These are phyloP conservation scores for Alloscopus bannaensis DNA, from an alignment of 2,888 invertebrate genomes.

Conservation along the genomic window DNA sequence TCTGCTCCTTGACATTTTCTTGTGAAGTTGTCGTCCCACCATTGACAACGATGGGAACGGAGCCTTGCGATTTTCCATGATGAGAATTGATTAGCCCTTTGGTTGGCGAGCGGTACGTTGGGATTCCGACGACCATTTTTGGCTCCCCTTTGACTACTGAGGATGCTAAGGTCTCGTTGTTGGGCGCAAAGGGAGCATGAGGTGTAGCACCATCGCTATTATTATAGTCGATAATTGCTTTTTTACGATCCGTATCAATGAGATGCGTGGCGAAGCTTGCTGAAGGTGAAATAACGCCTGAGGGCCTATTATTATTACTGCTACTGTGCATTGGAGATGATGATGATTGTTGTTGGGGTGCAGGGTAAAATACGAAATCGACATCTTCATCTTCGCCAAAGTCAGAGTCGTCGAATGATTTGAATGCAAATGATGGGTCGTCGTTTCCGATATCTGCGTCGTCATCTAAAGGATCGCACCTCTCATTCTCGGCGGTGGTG, in stretches of 20 bases:
- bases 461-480: constrained; percentile 64
- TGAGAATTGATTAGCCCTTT: constrained; percentile 47
- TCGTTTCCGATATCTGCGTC: constrained; percentile 54
- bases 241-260: constrained; percentile 54
- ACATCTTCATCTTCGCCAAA: constrained; percentile 66
- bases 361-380: constrained; percentile 67
- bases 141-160: constrained; percentile 53
- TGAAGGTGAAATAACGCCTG: constrained; percentile 18
- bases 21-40: constrained; percentile 20
- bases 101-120: constrained; percentile 55
- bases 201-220: constrained; percentile 58
- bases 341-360: too few relatives aligned
- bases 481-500: constrained; percentile 28
- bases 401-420: constrained; percentile 69
- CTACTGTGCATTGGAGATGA: neutral
- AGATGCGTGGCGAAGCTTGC: constrained; percentile 55
- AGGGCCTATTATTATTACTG: constrained; percentile 27
- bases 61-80: constrained; percentile 58
- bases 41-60: constrained; percentile 44
- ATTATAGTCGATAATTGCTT: constrained; percentile 45
- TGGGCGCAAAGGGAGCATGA: constrained; percentile 56
- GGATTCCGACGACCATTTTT: constrained; percentile 54
- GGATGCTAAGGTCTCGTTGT: constrained; percentile 56
- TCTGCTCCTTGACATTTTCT: constrained; percentile 55
- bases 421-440: constrained; percentile 59